Evolutionary conservation across 2,113 vertebrate genomes (phyloP).

Genomic region (Chaenocephalus aceratus): DNA sequence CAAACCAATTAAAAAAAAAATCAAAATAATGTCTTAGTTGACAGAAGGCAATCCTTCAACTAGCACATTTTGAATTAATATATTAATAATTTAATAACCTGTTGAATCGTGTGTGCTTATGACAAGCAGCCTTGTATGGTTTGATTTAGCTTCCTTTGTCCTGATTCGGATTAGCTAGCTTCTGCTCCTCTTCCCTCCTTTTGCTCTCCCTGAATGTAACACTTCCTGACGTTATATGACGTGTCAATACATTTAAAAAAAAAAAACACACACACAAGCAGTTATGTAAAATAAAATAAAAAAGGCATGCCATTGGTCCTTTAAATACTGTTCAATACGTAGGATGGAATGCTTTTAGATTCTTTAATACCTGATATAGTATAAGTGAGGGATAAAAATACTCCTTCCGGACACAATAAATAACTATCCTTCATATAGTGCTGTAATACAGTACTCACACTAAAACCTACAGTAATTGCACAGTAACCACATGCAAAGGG

Average conservation of each 20-base stretch:
- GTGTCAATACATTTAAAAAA: constrained; percentile 64
- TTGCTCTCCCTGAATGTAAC: constrained; percentile 70
- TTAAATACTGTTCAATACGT: constrained; percentile 80
- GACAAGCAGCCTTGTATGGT: constrained; percentile 35
- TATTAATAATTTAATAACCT: constrained; percentile 77
- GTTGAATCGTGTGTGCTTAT: constrained; percentile 38
- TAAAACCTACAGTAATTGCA: constrained; percentile 86
- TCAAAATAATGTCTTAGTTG: constrained; percentile 44
- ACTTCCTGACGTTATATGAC: constrained; percentile 50
- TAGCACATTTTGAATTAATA: constrained; percentile 70
- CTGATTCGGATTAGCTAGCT: constrained; percentile 62
- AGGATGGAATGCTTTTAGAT: constrained; percentile 83
- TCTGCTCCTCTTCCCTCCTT: constrained; percentile 26
- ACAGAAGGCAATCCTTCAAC: constrained; percentile 53
- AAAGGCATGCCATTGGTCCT: constrained; percentile 78
- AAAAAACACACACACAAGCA: constrained; percentile 70
- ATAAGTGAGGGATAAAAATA: constrained; percentile 70
- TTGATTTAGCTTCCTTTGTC: constrained; percentile 49
- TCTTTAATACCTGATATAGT: constrained; percentile 84
- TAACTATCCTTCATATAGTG: constrained; percentile 83
- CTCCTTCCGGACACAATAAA: constrained; percentile 81
- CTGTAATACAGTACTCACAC: constrained; percentile 83
- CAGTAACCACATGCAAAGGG: constrained; percentile 78
- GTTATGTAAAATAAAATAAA: constrained; percentile 40
- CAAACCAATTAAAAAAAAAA: constrained; percentile 57